Conservation (phyloP, 2,888 invertebrate species). For the Nemapogon koenigi region DNA sequence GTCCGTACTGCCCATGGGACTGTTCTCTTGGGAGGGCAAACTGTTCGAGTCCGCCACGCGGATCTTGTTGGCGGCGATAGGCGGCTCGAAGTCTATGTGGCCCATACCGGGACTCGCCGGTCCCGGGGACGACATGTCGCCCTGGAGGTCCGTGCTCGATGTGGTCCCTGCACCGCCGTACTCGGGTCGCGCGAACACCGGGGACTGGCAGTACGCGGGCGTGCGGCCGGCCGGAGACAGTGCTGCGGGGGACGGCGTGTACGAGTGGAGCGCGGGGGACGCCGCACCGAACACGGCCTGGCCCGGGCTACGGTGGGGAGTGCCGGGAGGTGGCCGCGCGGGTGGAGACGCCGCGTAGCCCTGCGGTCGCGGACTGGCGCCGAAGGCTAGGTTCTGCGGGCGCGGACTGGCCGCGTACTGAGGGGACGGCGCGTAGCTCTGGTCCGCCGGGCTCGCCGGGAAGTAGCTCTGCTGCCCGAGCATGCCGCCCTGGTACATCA, state of each 20-base stretch:
- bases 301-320: conserved; percentile 27
- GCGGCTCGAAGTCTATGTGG: conserved; percentile 79
- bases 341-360: conserved; percentile 20
- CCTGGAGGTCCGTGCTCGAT: conserved; percentile 79
- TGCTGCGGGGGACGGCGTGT: conserved; percentile 49
- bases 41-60: conserved; percentile 15
- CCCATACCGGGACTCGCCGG: conserved; percentile 72
- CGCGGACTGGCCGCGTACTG: conserved; percentile 35
- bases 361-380: conserved; percentile 49
- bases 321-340: background rate
- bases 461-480: background rate
- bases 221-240: conserved; percentile 33
- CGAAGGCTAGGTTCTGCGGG: conserved; percentile 27
- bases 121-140: conserved; percentile 77
- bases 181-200: conserved; percentile 22
- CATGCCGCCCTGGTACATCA: conserved; percentile 19
- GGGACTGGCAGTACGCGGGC: conserved; percentile 18
- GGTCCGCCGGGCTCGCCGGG: background rate
- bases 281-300: background rate
- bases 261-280: conserved; percentile 46
- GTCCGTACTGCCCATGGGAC: conserved; percentile 30
- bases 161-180: conserved; percentile 63
- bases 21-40: conserved; percentile 25
- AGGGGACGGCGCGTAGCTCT: background rate
- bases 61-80: conserved; percentile 28